A percentile compares a stretch with the other conserved stretches of the same genome.
These are phyloP conservation scores for Dynastes grantii DNA, from an alignment of 2,888 invertebrate species.

Conservation along the genomic window DNA sequence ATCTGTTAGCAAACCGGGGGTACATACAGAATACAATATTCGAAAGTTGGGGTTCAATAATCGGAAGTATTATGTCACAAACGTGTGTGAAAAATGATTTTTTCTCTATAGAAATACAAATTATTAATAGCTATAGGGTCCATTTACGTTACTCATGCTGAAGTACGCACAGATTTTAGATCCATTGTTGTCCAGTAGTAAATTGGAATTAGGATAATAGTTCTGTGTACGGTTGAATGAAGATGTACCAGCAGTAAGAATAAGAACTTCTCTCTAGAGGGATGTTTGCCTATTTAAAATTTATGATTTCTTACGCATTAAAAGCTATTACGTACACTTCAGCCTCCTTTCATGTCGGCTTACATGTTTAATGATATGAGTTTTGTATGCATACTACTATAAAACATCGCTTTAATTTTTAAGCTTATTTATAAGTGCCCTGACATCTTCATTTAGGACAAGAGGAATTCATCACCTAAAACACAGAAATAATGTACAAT, in stretches of 20 bases:
- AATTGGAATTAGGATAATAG: constrained; percentile 51
- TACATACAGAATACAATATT: constrained; percentile 57
- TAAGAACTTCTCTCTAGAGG: constrained; percentile 49
- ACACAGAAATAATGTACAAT: too few relatives aligned
- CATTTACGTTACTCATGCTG: constrained; percentile 48
- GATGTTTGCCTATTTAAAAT: constrained; percentile 53
- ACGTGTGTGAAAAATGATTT: constrained; percentile 55
- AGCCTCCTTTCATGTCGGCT: not conserved
- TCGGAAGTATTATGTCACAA: constrained; percentile 55
- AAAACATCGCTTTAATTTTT: too few relatives aligned
- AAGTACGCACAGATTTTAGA: constrained; percentile 50
- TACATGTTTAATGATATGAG: not conserved
- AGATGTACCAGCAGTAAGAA: constrained; percentile 43
- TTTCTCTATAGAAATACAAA: constrained; percentile 54
- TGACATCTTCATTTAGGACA: not conserved
- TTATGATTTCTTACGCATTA: constrained; percentile 40
- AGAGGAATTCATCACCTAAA: not conserved
- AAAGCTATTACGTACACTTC: not conserved
- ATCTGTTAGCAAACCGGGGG: constrained; percentile 56
- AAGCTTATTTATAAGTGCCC: too few relatives aligned
- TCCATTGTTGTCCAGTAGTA: constrained; percentile 49
- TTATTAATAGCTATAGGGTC: constrained; percentile 54
- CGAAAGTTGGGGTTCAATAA: constrained; percentile 53
- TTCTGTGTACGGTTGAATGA: constrained; percentile 48
- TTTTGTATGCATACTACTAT: not conserved